Base-by-base conservation (phyloP, 1,140 invertebrate species). In the Pissodes strobi region DNA sequence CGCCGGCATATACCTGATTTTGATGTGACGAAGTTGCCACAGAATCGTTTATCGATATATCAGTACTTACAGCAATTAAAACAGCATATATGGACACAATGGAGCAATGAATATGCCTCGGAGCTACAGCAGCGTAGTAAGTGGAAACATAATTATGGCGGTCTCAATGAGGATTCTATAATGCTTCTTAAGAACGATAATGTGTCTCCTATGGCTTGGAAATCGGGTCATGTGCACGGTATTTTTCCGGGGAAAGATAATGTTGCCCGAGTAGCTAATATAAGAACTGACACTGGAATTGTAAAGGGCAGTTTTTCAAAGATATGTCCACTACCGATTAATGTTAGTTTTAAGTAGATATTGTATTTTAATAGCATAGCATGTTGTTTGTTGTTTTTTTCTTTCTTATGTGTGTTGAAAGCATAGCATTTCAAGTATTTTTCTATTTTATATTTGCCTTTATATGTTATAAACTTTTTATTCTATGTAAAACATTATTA, bases 21-120 rank as follows among this genome's bases (percentile, higher is more conserved):
- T 6, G 39, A 43, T 17, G 9, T 12, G 5, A 43, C 15, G 5
- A 6, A 9, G 4, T 5, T 10, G 5, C 39, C 39, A 17, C 5
- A n/a, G 5, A 43, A 9, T 6, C 39, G 15, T 6, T 13, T 43
- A 6, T 6, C 9, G 15, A 43, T 12, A 6, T 43, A 43, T 43
- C 9, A 51, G 19, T 18, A 51, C 12, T 12, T 51, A 8, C 39
- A 43, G 13, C 9, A 9, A 9, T 6, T 43, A 17, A 17, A 12
- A 12, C 39, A 43, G 13, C 39, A 74, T 52, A 72, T 75, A 51
- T 75, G 66, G 72, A 45, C 21, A 12, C 37, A 64, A 55, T 74
- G 69, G 70, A 41, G 22, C 1, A 66, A 49, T n/a, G 69, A 74
- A 21, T 73, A 74, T 39, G n/a, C 73, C 0, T 39, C 57, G 1